Percentiles rank a stretch among this genome's conserved stretches.
Evolutionary conservation across 2,888 invertebrate species (phyloP).

Genomic region (Xiphydria camelus): DNA sequence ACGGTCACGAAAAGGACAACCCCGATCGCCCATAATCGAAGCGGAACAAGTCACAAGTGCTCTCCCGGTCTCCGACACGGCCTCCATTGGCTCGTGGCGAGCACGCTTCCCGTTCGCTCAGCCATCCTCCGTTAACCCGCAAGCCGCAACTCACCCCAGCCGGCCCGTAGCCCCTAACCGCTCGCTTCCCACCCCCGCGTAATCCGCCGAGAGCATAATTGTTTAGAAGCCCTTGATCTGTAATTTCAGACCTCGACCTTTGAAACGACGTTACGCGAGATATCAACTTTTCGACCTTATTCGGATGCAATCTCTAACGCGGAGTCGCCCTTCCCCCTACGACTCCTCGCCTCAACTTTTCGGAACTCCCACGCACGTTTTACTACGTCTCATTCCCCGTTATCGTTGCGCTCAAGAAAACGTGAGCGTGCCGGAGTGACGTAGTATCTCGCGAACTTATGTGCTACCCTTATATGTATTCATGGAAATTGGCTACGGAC

Average conservation of each 20-base stretch:
- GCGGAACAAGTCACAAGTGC: too few species aligned
- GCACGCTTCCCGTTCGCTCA: constrained; percentile 44
- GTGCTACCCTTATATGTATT: too few species aligned
- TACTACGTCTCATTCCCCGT: too few species aligned
- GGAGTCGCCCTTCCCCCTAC: too few species aligned
- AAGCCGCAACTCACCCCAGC: constrained; percentile 40
- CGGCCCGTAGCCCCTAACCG: constrained; percentile 8
- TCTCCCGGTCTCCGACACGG: constrained; percentile 25
- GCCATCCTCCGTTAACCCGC: constrained; percentile 43
- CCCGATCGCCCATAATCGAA: too few species aligned
- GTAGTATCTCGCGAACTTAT: too few species aligned
- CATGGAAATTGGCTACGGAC: too few species aligned
- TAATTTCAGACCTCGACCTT: constrained; percentile 33
- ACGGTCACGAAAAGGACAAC: too few species aligned
- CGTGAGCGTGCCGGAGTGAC: too few species aligned
- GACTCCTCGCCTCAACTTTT: too few species aligned
- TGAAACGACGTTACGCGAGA: constrained; percentile 33
- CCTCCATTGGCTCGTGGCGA: constrained; percentile 35
- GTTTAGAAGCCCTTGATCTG: constrained; percentile 41
- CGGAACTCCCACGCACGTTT: too few species aligned
- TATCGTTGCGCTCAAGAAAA: too few species aligned
- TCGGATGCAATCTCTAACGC: not conserved
- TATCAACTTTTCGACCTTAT: not conserved
- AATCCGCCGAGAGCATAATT: constrained; percentile 38
- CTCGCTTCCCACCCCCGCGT: constrained; percentile 12